These are phyloP conservation scores for Piliocolobus tephrosceles DNA, from an alignment of 2,113 vertebrate genomes.

Conservation along the genomic window DNA sequence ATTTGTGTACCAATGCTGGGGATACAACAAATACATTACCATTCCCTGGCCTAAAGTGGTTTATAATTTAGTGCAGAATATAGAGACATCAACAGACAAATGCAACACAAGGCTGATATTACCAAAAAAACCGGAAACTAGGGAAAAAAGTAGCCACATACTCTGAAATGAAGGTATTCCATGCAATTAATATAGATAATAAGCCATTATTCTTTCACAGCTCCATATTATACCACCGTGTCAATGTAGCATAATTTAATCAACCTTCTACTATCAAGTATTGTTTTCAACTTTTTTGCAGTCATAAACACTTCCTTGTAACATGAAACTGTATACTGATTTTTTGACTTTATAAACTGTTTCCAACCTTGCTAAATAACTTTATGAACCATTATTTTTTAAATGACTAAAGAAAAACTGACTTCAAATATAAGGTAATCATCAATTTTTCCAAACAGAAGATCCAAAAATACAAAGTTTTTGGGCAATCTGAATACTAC, in stretches of 20 bases:
- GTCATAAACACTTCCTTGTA: background rate
- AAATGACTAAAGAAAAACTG: background rate
- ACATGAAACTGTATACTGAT: background rate
- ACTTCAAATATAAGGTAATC: background rate
- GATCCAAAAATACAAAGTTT: background rate
- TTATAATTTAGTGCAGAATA: background rate
- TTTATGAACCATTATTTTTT: background rate
- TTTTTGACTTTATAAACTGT: background rate
- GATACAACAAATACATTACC: background rate
- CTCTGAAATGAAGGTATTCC: background rate
- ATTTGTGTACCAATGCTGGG: background rate
- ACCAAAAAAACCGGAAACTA: background rate
- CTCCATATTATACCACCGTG: background rate
- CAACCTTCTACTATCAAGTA: background rate
- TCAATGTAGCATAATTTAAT: background rate
- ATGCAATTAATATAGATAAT: background rate
- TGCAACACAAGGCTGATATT: background rate
- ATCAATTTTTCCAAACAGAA: background rate
- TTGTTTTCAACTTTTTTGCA: background rate
- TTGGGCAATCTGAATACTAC: background rate
- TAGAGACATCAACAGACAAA: background rate
- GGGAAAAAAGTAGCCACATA: background rate
- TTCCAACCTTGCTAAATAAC: background rate
- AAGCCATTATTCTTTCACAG: background rate
- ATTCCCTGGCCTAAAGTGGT: background rate